Base-by-base conservation (phyloP, 1,140 invertebrate genomes). In the Trypoxylus dichotomus region DNA sequence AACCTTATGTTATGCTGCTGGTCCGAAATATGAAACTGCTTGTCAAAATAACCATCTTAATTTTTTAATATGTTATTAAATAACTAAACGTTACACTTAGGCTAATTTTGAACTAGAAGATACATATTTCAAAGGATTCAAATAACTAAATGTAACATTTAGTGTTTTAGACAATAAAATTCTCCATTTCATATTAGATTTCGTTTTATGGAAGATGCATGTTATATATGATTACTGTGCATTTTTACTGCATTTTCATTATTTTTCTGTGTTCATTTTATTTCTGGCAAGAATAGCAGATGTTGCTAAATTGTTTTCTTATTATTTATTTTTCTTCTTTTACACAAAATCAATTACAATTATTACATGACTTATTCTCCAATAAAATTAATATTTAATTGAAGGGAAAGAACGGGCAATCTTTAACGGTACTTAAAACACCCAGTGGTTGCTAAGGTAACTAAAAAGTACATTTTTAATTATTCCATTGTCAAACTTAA, bases 221-320 rank as follows among this genome's bases (percentile, higher is more conserved):
- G 60, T 68, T 68, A 29, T 19, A 32, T 32, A 74, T 74, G 73
- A 42, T 78, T 41, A 54, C 73, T 78, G 77, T 78, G 77, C 77
- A 78, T 77, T 76, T 76, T 60, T 42, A 77, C 68, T 73, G 77
- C 77, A 78, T 78, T 71, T 78, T 74, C 15, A 78, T 75, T 63
- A 27, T 68, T 68, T 19, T 54, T 54, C 5, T 54, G n/a, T 54
- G 47, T 54, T 3, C 15, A 54, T 54, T 54, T 54, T 54, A 54
- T 54, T 54, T 54, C n/a, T 54, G n/a, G n/a, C 7, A 32, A 32
- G 7, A 7, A 32, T 32, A 32, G 32, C 32, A 32, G 32, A 32
- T 32, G 32, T 32, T 32, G 7, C 32, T 7, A 32, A 32, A 32
- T 32, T 32, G 32, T 32, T 32, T 7, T 32, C 7, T 32, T n/a